Evolutionary conservation across 1,140 invertebrate species (phyloP).

Genomic region (Drosophila ananassae): DNA sequence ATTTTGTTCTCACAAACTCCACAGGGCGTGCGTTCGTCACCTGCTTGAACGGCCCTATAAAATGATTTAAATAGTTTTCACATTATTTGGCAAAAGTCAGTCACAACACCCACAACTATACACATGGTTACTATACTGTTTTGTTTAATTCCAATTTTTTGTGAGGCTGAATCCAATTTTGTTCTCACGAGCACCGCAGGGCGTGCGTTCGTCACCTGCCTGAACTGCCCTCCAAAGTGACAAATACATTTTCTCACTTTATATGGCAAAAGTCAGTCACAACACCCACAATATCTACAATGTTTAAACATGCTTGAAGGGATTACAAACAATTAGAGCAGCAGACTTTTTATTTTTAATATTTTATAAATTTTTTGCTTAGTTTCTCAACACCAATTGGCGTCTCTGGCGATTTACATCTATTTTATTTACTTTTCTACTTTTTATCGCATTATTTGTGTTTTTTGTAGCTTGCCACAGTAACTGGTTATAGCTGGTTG

Average conservation of each 20-base stretch:
- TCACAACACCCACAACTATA: background rate
- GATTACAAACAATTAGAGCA: conserved; percentile 74
- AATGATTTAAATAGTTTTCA: background rate
- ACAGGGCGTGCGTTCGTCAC: too few species aligned
- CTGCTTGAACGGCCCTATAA: too few species aligned
- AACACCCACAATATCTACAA: conserved; percentile 1
- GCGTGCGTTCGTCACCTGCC: too few species aligned
- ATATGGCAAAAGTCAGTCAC: background rate
- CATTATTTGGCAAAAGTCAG: background rate
- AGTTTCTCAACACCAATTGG: conserved; percentile 46
- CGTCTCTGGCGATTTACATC: conserved; percentile 44
- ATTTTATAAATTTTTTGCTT: conserved; percentile 36
- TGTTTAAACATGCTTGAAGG: conserved; percentile 19
- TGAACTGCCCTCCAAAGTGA: background rate
- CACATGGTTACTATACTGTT: background rate
- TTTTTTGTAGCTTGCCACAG: conserved; percentile 31
- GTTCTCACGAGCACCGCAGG: too few species aligned
- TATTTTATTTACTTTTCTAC: conserved; percentile 29
- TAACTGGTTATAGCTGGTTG: conserved; percentile 29
- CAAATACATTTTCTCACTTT: background rate
- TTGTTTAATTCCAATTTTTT: too few species aligned
- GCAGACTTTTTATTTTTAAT: background rate
- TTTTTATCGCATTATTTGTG: conserved; percentile 9
- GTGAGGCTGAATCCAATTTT: too few species aligned
- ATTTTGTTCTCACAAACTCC: too few species aligned